phyloP scores from a whole-genome alignment of 1,140 invertebrate species.

The Gonatopus flavifemur region DNA sequence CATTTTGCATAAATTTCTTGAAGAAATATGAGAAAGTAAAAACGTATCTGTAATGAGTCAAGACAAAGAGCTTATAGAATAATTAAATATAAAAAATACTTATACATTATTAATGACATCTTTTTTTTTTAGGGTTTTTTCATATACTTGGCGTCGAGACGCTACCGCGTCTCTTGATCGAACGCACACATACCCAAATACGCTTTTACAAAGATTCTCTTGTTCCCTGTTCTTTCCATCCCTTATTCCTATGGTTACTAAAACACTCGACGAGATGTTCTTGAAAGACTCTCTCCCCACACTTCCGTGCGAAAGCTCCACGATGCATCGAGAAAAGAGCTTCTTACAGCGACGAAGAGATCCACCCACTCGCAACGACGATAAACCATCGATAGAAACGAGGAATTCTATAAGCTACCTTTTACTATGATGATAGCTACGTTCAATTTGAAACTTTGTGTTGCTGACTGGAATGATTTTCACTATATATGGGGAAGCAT shows the following conservation, averaged over 20 bases:
- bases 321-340: conserved; percentile 17
- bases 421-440: conserved; percentile 19
- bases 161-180: too few relatives aligned
- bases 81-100: too few relatives aligned
- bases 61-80: too few relatives aligned
- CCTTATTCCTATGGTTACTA: conserved; percentile 4
- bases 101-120: too few relatives aligned
- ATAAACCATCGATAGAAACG: conserved; percentile 23
- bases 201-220: not conserved
- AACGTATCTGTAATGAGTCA: too few relatives aligned
- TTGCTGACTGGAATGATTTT: not conserved
- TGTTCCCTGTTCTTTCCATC: not conserved
- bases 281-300: conserved; percentile 20
- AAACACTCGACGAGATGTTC: conserved; percentile 21
- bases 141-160: too few relatives aligned
- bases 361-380: conserved; percentile 15
- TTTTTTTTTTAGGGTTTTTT: too few relatives aligned
- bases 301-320: conserved; percentile 12
- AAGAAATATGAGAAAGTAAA: too few relatives aligned
- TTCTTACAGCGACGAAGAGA: conserved; percentile 24
- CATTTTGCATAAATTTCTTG: too few relatives aligned
- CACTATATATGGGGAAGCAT: too few relatives aligned
- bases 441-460: too few relatives aligned
- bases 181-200: not conserved
- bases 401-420: conserved; percentile 28